phyloP scores from a whole-genome alignment of 1,140 invertebrate species.

The Hyles euphorbiae region DNA sequence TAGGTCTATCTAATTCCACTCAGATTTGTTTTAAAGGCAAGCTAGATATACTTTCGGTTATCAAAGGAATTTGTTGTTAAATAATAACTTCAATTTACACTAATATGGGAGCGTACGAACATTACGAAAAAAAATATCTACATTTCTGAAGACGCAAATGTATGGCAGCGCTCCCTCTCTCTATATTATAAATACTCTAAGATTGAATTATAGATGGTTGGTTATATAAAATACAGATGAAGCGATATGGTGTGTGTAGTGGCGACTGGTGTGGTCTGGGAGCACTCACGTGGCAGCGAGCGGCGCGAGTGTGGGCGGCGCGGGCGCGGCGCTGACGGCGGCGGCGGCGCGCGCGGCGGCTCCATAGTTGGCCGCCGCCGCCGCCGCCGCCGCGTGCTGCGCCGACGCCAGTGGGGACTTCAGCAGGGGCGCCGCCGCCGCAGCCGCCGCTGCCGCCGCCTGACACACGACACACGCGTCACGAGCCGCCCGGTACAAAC shows the following conservation, averaged over 20 bases:
- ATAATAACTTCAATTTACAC: too few relatives aligned
- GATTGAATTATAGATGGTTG: neutral
- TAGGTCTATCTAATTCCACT: too few relatives aligned
- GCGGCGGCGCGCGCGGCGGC: slow-evolving; percentile 81
- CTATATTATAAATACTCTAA: too few relatives aligned
- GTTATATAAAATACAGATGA: neutral
- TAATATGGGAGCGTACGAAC: too few relatives aligned
- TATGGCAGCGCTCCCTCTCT: too few relatives aligned
- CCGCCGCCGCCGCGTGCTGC: slow-evolving; percentile 84
- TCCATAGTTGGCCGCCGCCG: slow-evolving; percentile 77
- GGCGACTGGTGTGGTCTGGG: neutral
- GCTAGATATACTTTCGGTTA: too few relatives aligned
- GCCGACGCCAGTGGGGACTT: slow-evolving; percentile 80
- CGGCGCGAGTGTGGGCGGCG: slow-evolving; percentile 58
- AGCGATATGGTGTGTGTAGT: neutral
- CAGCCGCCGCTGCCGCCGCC: slow-evolving; percentile 74
- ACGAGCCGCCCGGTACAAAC: neutral
- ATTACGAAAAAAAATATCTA: too few relatives aligned
- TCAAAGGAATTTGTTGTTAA: too few relatives aligned
- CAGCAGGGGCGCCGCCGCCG: slow-evolving; percentile 82
- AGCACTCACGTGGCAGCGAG: slow-evolving; percentile 50
- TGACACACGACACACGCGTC: neutral
- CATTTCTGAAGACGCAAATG: too few relatives aligned
- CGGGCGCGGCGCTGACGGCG: slow-evolving; percentile 88
- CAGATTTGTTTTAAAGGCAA: too few relatives aligned